Evolutionary conservation across 2,888 invertebrate species (phyloP), one percentile per base, ranked within the genome.

Genomic region (Disparrhopalites patrizii): DNA sequence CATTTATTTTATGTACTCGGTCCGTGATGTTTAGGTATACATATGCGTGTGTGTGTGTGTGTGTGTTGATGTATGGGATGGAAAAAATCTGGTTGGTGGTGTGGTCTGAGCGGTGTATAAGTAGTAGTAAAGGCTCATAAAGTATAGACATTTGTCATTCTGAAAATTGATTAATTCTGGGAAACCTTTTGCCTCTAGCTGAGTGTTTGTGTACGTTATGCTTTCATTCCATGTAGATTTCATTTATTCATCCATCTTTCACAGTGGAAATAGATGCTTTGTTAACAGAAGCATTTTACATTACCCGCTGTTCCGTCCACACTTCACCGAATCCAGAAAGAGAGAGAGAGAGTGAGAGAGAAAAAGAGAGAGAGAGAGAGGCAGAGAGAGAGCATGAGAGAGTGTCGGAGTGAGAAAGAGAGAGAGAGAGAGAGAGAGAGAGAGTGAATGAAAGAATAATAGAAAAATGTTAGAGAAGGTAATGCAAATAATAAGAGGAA

Each of bases 111-210:
- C n/a, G n/a, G n/a, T n/a, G n/a, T n/a, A n/a, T n/a, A n/a, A n/a
- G n/a, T 58, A 58, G 54, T 54, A 23, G 54, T 30, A 20, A 36
- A 51, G 51, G 61, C 61, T 61, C 61, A 61, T 61, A 38, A 61
- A 36, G 50, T 36, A 57, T 38, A 58, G 55, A 38, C 50, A 61
- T 61, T 61, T 61, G 61, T 61, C 61, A 61, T 61, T 61, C 61
- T 51, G 61, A 61, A 61, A 61, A 61, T 61, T 61, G 51, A 61
- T 61, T 61, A 61, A 61, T 61, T 61, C 51, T 61, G 36, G 61
- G 61, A 61, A 61, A 60, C 60, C 60, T 60, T 60, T 60, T 50
- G 60, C 50, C 60, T 38, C 51, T 51, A 61, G 51, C 61, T 61
- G 61, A 61, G 61, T 61, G 61, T 61, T 61, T 61, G 61, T 61